phyloP scores from a whole-genome alignment of 2,888 invertebrate genomes.

The Cremastobaeus sp. region DNA sequence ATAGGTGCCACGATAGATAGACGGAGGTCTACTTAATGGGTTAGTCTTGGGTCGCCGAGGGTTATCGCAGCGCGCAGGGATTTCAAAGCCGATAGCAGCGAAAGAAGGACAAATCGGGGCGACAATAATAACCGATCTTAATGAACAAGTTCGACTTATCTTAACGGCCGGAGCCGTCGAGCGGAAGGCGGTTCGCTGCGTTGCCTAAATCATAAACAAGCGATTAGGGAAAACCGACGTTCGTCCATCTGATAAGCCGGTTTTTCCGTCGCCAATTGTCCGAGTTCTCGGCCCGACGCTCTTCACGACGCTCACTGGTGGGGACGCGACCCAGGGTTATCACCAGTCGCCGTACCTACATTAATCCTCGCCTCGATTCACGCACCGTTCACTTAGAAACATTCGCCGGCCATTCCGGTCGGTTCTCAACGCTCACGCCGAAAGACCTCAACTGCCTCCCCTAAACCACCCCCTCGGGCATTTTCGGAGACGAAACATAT shows the following conservation, averaged over 20 bases:
- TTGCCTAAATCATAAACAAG: constrained; percentile 49
- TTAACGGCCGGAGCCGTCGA: constrained; percentile 18
- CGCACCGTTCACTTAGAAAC: constrained; percentile 62
- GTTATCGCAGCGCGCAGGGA: constrained; percentile 76
- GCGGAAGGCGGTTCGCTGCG: constrained; percentile 16
- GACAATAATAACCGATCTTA: constrained; percentile 53
- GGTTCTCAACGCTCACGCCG: too few relatives aligned
- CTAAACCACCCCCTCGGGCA: too few relatives aligned
- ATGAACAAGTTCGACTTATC: constrained; percentile 44
- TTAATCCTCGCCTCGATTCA: constrained; percentile 68
- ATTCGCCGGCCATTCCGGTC: too few relatives aligned
- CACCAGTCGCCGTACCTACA: constrained; percentile 71
- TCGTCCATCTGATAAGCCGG: too few relatives aligned
- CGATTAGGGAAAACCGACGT: constrained; percentile 10
- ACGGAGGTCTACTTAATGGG: constrained; percentile 74
- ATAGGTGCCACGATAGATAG: constrained; percentile 76
- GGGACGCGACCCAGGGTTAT: constrained; percentile 76
- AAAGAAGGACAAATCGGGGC: constrained; percentile 56
- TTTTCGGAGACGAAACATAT: too few relatives aligned
- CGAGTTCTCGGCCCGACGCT: constrained; percentile 48
- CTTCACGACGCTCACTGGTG: too few relatives aligned
- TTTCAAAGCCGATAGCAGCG: constrained; percentile 73
- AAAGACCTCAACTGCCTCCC: too few relatives aligned
- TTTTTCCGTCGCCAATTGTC: too few relatives aligned
- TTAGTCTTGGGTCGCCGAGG: constrained; percentile 74